phyloP scores from a whole-genome alignment of 2,113 vertebrate genomes.

The Danio rerio region GRCz12tu NC_133185.1:484001-484500 shows the following conservation, averaged over 20 bases:
- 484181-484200: not conserved
- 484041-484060: slow-evolving; percentile 8
- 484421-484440: slow-evolving; percentile 71
- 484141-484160: not conserved
- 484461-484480: slow-evolving; percentile 67
- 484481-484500: slow-evolving; percentile 68
- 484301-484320: not conserved
- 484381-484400: slow-evolving; percentile 71
- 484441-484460: slow-evolving; percentile 64
- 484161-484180: not conserved
- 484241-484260: too few species aligned
- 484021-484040: not conserved
- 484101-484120: not conserved
- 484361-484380: slow-evolving; percentile 56
- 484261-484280: not conserved
- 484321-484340: slow-evolving; percentile 8
- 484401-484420: slow-evolving; percentile 68
- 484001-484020: too few species aligned
- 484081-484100: slow-evolving; percentile 13
- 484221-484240: too few species aligned
- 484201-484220: not conserved
- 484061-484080: not conserved
- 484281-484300: not conserved
- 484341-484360: slow-evolving; percentile 47
- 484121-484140: not conserved